Base-by-base conservation (phyloP, 2,888 invertebrate genomes). In the Aradus depressus region DNA sequence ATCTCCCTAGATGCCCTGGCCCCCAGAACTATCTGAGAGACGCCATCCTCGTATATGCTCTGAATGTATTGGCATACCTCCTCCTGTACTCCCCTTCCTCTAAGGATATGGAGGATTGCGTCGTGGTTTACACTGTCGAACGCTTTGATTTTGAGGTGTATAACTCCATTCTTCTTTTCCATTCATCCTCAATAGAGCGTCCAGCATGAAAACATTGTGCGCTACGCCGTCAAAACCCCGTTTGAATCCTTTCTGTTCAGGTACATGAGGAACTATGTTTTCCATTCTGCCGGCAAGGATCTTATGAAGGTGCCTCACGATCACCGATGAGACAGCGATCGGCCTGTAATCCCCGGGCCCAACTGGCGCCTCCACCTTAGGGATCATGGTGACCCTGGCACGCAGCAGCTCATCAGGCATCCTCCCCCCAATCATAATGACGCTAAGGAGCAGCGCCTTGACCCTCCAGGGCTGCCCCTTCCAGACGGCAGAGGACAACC, bases 221-320 rank as follows among this genome's bases (percentile, higher is more conserved):
- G n/a, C n/a, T n/a, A n/a, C n/a, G n/a, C n/a, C n/a, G n/a, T n/a
- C n/a, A n/a, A n/a, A n/a, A n/a, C n/a, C n/a, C n/a, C n/a, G n/a
- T n/a, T n/a, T n/a, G n/a, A n/a, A n/a, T n/a, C 25, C 42, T 4
- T 4, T 4, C 25, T 42, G 42, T 26, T 42, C 42, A 23, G 42
- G 42, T 3, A 23, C 42, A 25, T 42, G 22, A n/a, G 42, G 3
- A 3, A 10, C 19, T 43, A 16, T 0, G 37, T 0, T 61, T 43
- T 3, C 10, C 18, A 16, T 58, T 51, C 28, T 64, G n/a, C 16
- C 26, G 2, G 43, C 51, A 19, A 51, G 42, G 12, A 59, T 39
- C 31, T 44, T 47, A 31, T 59, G 55, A 4, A 59, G 35, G n/a
- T 56, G 51, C 39, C 56, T 41, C 3, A 54, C 41, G 6, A 56